Evolutionary conservation across 2,113 vertebrate genomes (phyloP).

Genomic region (Suricata suricatta): DNA sequence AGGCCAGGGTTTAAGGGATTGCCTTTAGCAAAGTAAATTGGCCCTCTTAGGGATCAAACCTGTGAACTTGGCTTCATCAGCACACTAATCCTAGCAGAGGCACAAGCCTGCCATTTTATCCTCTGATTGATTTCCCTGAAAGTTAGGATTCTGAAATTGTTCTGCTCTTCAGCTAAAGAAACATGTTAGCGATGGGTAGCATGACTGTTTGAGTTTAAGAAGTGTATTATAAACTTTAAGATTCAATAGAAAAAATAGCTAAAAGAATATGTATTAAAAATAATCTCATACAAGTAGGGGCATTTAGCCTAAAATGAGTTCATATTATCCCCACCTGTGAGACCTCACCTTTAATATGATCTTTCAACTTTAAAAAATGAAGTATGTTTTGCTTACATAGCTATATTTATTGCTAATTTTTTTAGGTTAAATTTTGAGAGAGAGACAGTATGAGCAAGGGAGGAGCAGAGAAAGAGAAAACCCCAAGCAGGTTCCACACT

Average conservation of each 20-base stretch:
- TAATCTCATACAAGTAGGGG: background rate
- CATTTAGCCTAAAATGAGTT: background rate
- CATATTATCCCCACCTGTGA: background rate
- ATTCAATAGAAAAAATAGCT: conserved; percentile 30
- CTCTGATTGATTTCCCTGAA: conserved; percentile 51
- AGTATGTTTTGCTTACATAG: background rate
- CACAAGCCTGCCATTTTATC: background rate
- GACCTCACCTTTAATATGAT: background rate
- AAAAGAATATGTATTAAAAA: background rate
- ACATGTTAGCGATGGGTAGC: background rate
- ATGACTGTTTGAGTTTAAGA: background rate
- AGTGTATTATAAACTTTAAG: background rate
- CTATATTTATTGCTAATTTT: background rate
- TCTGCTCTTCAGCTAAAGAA: conserved; percentile 28
- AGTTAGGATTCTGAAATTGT: conserved; percentile 27
- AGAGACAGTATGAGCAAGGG: too few relatives aligned
- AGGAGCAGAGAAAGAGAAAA: too few relatives aligned
- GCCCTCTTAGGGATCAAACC: conserved; percentile 40
- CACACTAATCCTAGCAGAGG: background rate
- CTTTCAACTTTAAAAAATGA: background rate
- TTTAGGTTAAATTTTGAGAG: too few relatives aligned
- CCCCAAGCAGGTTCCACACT: too few relatives aligned
- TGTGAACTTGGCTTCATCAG: conserved; percentile 47
- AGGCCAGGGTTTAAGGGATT: background rate
- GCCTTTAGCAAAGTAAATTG: conserved; percentile 52